phyloP scores from a whole-genome alignment of 2,797 vertebrate species.

The Brotula barbata region DNA sequence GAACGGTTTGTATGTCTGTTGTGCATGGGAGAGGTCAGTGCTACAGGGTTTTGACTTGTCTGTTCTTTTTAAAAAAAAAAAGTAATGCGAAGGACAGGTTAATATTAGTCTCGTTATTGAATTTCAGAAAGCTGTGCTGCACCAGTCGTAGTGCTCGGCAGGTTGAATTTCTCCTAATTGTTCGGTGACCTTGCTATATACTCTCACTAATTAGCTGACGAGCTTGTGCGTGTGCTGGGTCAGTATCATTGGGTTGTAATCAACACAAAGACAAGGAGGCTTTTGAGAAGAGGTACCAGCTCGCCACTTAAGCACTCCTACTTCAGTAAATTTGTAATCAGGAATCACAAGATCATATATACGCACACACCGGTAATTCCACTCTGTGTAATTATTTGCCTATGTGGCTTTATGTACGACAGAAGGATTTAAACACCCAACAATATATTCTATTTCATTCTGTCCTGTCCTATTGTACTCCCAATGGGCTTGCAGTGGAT shows the following conservation, averaged over 20 bases:
- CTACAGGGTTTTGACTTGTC: too few species aligned
- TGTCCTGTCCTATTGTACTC: background rate
- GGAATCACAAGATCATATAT: background rate
- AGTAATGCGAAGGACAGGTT: constrained; percentile 4
- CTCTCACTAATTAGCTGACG: constrained; percentile 78
- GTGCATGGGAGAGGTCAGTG: too few species aligned
- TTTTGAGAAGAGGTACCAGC: constrained; percentile 47
- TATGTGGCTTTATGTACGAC: too few species aligned
- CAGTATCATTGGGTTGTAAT: constrained; percentile 67
- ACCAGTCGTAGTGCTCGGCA: constrained; percentile 36
- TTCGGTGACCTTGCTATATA: constrained; percentile 72
- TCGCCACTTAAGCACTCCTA: constrained; percentile 53
- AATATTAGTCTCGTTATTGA: constrained; percentile 12
- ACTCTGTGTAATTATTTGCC: constrained; percentile 30
- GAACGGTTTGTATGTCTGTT: too few species aligned
- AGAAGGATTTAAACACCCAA: too few species aligned
- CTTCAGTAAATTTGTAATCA: constrained; percentile 34
- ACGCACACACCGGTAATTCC: too few species aligned
- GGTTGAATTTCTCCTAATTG: constrained; percentile 70
- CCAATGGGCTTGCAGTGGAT: background rate
- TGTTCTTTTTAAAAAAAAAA: too few species aligned
- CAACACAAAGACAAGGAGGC: constrained; percentile 68
- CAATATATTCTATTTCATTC: too few species aligned
- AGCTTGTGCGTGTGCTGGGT: constrained; percentile 64
- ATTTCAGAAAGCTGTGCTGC: constrained; percentile 15